Percentiles rank a stretch among this genome's conserved stretches.
Evolutionary conservation across 2,797 vertebrate species (phyloP).

Genomic region (Gallinago solitaria): DNA sequence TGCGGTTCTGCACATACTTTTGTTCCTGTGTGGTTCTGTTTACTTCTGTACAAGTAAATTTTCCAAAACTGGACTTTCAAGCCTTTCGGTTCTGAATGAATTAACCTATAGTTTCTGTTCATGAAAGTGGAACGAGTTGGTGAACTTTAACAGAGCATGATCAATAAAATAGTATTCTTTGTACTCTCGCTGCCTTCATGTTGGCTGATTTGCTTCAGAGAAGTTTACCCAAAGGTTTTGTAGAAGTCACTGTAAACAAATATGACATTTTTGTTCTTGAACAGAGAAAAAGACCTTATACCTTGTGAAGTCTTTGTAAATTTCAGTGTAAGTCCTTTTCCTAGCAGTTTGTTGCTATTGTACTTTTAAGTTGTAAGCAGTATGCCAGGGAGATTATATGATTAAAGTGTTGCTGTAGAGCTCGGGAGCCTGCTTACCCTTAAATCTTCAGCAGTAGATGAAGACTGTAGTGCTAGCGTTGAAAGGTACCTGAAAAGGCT

Average conservation of each 20-base stretch:
- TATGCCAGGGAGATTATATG: neutral
- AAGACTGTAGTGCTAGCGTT: neutral
- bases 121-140: neutral
- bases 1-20: neutral
- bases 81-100: neutral
- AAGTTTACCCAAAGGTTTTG: neutral
- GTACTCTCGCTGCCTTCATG: neutral
- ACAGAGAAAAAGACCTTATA: neutral
- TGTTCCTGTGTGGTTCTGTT: neutral
- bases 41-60: neutral
- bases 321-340: neutral
- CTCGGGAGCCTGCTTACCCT: neutral
- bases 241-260: neutral
- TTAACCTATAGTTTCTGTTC: neutral
- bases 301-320: neutral
- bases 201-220: neutral
- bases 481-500: neutral
- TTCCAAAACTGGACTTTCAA: neutral
- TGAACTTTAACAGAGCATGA: constrained; percentile 28
- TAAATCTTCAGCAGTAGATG: neutral
- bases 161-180: constrained; percentile 47
- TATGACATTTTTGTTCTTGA: neutral
- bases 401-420: neutral
- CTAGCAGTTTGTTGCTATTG: neutral
- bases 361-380: neutral